These are phyloP conservation scores for Anoplopoma fimbria DNA, from an alignment of 2,113 vertebrate genomes.

Conservation along the genomic window DNA sequence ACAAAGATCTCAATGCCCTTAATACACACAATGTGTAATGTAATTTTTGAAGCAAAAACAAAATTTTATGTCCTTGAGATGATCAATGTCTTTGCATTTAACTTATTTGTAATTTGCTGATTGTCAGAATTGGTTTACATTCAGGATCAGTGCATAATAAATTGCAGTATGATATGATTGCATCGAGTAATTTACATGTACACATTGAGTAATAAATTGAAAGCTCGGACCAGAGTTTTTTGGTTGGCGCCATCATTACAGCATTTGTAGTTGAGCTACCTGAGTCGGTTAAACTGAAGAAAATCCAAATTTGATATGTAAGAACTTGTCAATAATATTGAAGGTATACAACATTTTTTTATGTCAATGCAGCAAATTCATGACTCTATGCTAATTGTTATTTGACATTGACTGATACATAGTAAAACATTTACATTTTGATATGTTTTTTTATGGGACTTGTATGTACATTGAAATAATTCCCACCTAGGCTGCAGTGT, in stretches of 20 bases:
- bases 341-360: neutral
- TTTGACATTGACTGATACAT: neutral
- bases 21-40: neutral
- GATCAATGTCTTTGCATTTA: slow-evolving; percentile 8
- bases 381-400: neutral
- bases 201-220: neutral
- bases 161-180: neutral
- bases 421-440: neutral
- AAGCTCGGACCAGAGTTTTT: neutral
- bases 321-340: slow-evolving; percentile 6
- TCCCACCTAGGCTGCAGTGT: slow-evolving; percentile 3
- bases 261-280: neutral
- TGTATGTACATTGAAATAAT: slow-evolving; percentile 5
- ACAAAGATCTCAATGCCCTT: slow-evolving; percentile 2
- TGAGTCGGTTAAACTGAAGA: neutral
- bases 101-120: neutral
- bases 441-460: slow-evolving; percentile 13
- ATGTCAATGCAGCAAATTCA: neutral
- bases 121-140: neutral
- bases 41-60: neutral
- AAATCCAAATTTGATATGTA: neutral
- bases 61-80: neutral
- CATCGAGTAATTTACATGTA: neutral
- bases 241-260: neutral
- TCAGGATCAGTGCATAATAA: neutral